Evolutionary conservation across 2,113 vertebrate species (phyloP), one percentile per base, ranked within the genome.

Genomic region (Phyllostomus discolor): DNA sequence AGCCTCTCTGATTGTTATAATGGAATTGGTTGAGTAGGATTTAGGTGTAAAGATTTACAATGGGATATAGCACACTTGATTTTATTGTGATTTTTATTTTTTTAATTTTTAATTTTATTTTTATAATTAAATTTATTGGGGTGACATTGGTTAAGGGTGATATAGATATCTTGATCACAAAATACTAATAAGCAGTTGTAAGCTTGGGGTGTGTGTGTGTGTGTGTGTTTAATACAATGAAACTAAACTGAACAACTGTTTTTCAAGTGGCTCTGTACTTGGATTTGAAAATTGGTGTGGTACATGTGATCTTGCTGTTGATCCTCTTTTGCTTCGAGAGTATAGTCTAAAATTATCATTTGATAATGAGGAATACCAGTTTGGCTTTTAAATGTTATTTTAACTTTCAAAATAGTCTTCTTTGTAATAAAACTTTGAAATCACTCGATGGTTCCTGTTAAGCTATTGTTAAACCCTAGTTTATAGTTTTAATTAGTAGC

Each of bases 201-300:
- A 90, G 54, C 20, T 91, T 88, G 48, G 50, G 48, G 50, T 66
- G 28, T 75, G 9, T 64, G 16, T 46, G 26, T 3, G 9, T 76
- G 20, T 52, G 26, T 5, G n/a, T 88, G 8, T 89, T 86, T 88
- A 43, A 62, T 83, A 31, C 28, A 82, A 50, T 85, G 10, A 16
- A 95, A 85, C 91, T 57, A 95, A 91, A 76, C 41, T 11, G 26
- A 86, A 50, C 33, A 79, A 3, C 41, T 94, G 38, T 95, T 94
- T 62, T 83, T 84, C 69, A 31, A 82, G 43, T 85, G 35, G 72
- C 57, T 83, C 64, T 84, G 7, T 70, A 57, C 31, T 67, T 92
- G 66, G 88, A 64, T 72, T 89, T 94, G 50, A 92, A 80, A 94
- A 92, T 94, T 81, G 24, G 4, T 82, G 19, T 24, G 19, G 24